Percentiles rank a stretch among this genome's conserved stretches.
Conservation (phyloP, 2,113 vertebrate genomes). For the Xiphophorus maculatus region DNA sequence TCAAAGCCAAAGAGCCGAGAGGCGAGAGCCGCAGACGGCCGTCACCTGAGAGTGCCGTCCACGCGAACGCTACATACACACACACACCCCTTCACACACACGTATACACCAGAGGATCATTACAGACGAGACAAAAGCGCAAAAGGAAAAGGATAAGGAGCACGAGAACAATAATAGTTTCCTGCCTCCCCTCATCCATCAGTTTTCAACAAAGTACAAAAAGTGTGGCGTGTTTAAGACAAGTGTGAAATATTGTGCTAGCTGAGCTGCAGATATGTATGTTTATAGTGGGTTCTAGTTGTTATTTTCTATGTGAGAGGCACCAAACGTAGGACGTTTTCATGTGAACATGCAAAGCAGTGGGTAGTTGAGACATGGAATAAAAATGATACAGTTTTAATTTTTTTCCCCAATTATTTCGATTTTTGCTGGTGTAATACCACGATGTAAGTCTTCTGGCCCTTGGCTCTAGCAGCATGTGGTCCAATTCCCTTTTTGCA, state of each 20-base stretch:
- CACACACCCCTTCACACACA: neutral
- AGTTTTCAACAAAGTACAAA: conserved; percentile 40
- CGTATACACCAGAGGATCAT: conserved; percentile 47
- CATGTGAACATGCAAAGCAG: neutral
- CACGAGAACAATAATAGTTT: conserved; percentile 37
- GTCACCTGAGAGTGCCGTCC: conserved; percentile 70
- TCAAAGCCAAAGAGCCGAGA: conserved; percentile 62
- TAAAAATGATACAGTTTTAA: neutral
- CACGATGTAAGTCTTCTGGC: neutral
- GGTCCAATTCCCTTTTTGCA: neutral
- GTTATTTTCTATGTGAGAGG: neutral
- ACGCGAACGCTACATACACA: conserved; percentile 47
- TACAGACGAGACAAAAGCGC: conserved; percentile 50
- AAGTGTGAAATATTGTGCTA: conserved; percentile 9
- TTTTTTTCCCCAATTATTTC: neutral
- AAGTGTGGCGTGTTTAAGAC: conserved; percentile 2
- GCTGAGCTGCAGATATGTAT: neutral
- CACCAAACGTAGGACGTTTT: neutral
- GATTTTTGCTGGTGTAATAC: neutral
- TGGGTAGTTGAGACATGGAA: neutral
- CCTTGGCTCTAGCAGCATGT: too few species aligned
- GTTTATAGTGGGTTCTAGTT: neutral
- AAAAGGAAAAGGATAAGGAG: conserved; percentile 49
- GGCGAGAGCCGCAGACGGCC: conserved; percentile 50
- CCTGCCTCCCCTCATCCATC: conserved; percentile 45